Percentiles rank a stretch among this genome's conserved stretches.
phyloP scores from a whole-genome alignment of 2,888 invertebrate genomes.

The Drosophila pseudotakahashii region DNA sequence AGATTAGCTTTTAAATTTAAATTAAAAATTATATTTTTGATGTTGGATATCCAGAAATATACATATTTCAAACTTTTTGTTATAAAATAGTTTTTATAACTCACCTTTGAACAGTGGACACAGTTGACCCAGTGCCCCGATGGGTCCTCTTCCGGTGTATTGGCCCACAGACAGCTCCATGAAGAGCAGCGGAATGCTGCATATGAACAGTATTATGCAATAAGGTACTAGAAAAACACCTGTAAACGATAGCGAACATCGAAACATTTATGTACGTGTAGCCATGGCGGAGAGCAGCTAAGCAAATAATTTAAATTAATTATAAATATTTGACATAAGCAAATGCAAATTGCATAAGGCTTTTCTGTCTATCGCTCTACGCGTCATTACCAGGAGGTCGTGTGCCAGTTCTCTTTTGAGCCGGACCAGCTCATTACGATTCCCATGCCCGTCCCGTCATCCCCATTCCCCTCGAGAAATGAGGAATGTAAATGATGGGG shows the following conservation, averaged over 20 bases:
- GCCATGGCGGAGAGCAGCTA: slow-evolving; percentile 56
- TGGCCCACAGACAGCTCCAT: slow-evolving; percentile 97
- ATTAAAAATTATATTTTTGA: too few relatives aligned
- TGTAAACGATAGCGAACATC: slow-evolving; percentile 83
- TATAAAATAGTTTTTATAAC: slow-evolving; percentile 39
- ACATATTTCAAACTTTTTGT: neutral
- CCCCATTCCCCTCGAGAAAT: slow-evolving; percentile 17
- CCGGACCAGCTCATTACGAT: slow-evolving; percentile 55
- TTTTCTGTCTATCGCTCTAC: neutral
- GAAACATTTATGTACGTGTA: slow-evolving; percentile 16
- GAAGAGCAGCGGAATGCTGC: slow-evolving; percentile 96
- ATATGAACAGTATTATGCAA: slow-evolving; percentile 94
- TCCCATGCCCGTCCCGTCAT: neutral
- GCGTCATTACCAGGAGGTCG: slow-evolving; percentile 34
- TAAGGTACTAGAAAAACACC: slow-evolving; percentile 98
- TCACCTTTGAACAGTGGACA: slow-evolving; percentile 97
- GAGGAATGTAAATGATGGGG: slow-evolving; percentile 53
- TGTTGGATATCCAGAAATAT: too few relatives aligned
- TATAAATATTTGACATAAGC: slow-evolving; percentile 74
- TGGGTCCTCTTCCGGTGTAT: slow-evolving; percentile 95
- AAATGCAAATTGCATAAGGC: slow-evolving; percentile 57
- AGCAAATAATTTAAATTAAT: slow-evolving; percentile 74
- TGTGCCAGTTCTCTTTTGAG: slow-evolving; percentile 23
- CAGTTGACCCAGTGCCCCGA: slow-evolving; percentile 94
- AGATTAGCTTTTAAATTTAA: too few relatives aligned